phyloP scores from a whole-genome alignment of 2,797 vertebrate genomes.

The Trachops cirrhosus region DNA sequence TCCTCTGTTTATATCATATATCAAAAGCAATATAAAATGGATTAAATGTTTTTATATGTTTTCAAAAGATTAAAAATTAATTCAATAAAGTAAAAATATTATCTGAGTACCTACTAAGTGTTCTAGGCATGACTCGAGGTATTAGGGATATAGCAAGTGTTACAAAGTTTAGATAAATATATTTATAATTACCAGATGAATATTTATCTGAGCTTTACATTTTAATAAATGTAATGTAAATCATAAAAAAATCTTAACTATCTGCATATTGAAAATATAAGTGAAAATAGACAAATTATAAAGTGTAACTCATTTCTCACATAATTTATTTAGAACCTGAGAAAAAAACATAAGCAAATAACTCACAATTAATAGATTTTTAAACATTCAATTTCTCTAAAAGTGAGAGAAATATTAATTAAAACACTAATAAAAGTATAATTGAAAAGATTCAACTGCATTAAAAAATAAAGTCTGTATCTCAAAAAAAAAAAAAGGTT shows the following conservation, averaged over 20 bases:
- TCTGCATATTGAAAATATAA: not conserved
- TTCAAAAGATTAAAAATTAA: constrained; percentile 15
- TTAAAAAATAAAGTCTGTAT: not conserved
- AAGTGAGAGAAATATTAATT: not conserved
- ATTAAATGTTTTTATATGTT: not conserved
- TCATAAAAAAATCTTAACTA: constrained; percentile 7
- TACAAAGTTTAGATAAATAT: not conserved
- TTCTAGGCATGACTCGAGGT: not conserved
- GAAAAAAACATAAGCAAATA: not conserved
- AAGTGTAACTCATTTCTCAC: not conserved
- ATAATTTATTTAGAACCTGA: not conserved
- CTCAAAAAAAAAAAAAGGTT: too few relatives aligned
- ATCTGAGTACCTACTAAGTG: not conserved
- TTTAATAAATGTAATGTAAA: not conserved
- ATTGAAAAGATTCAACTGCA: not conserved
- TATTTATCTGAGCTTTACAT: not conserved
- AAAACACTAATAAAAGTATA: constrained; percentile 9
- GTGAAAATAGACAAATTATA: not conserved
- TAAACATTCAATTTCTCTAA: not conserved
- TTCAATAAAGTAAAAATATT: not conserved
- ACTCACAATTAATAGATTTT: not conserved
- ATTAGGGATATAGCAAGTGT: not conserved
- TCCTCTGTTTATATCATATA: not conserved
- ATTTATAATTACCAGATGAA: not conserved
- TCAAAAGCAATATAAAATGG: constrained; percentile 10